Evolutionary conservation across 2,888 invertebrate genomes (phyloP), one percentile per base, ranked within the genome.

Genomic region (Dasysyrphus albostriatus): DNA sequence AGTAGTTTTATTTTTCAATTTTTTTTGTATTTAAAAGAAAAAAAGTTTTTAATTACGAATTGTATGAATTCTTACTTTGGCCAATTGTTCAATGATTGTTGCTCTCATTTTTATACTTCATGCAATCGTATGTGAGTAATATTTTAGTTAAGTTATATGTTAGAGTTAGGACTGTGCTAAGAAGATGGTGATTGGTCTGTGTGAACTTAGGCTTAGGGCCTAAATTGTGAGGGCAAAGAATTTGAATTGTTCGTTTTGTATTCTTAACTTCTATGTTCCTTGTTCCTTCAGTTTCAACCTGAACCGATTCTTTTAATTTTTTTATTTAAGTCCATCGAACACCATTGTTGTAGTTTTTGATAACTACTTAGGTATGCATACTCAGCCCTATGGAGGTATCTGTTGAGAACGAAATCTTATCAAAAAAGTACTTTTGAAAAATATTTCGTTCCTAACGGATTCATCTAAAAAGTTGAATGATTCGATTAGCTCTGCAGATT

Each of bases 171-270:
- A 69, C 51, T 69, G 39, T 54, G 51, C 51, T 39, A 16, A 49
- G 49, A 49, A 67, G 24, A 69, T 54, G 24, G 37, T 10, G 39
- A 69, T 39, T 69, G 69, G 51, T 37, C 54, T 67, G 24, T 69
- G 47, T 69, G 4, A 9, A 4, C 51, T 54, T 29, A 24, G 54
- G n/a, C 24, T 69, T 5, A 34, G 14, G 8, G 3, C 51, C 51
- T 67, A 9, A 51, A 72, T 76, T 85, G 76, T 67, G 84, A 84
- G 80, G 81, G 59, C 44, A 76, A 67, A 75, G 49, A 75, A 74
- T 74, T 59, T 58, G 2, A 49, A 24, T 39, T 65, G 16, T 16
- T 65, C 5, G 10, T 47, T 16, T 58, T 42, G 5, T 8, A 9
- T 54, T 63, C 39, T 24, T 54, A 5, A 19, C 12, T 12, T 34